A percentile compares a stretch with the other conserved stretches of the same genome.
Conservation (phyloP, 2,797 vertebrate species). For the Gymnocypris eckloni region DNA sequence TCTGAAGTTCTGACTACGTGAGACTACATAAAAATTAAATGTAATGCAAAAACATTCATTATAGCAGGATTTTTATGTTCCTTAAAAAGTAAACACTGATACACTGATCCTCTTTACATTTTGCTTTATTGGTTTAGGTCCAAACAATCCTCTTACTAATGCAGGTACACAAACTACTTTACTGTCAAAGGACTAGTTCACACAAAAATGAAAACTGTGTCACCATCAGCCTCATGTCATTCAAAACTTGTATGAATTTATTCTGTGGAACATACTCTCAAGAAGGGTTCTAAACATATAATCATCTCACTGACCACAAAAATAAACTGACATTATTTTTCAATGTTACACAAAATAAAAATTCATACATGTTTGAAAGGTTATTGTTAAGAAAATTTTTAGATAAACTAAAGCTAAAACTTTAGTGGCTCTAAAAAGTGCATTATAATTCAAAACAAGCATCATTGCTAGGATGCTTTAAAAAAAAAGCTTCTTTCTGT, state of each 20-base stretch:
- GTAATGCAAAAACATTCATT: background rate
- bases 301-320: background rate
- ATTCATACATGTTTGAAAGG: background rate
- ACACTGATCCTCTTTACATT: too few relatives aligned
- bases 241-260: background rate
- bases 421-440: background rate
- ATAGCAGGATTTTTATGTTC: background rate
- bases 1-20: too few relatives aligned
- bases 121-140: background rate
- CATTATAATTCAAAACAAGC: background rate
- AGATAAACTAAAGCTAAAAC: background rate
- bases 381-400: background rate
- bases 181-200: too few relatives aligned
- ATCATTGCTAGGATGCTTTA: background rate
- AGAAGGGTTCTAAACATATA: background rate
- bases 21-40: too few relatives aligned
- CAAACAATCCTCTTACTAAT: background rate
- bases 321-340: background rate
- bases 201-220: background rate
- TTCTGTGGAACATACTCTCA: background rate
- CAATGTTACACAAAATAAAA: background rate
- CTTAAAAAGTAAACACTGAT: background rate
- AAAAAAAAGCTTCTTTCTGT: constrained; percentile 35
- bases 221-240: background rate
- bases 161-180: too few relatives aligned